Evolutionary conservation across 2,797 vertebrate species (phyloP).

Genomic region (Xenentodon cancila): DNA sequence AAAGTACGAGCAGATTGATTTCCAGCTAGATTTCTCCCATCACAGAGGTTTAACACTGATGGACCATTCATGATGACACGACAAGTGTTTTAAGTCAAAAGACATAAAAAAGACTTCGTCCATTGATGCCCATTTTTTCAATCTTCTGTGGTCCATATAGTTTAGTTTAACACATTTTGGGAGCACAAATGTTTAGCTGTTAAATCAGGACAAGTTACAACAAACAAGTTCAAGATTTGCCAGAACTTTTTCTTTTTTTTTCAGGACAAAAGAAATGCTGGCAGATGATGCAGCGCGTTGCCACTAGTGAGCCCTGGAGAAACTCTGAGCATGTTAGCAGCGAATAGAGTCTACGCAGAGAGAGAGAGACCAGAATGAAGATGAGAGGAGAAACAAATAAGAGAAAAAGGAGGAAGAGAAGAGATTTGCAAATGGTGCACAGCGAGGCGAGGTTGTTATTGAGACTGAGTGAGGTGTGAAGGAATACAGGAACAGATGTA

Average conservation of each 20-base stretch:
- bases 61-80: too few species aligned
- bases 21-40: too few species aligned
- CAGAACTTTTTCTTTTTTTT: neutral
- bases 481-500: conserved; percentile 55
- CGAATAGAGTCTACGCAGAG: conserved; percentile 51
- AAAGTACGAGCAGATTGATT: too few species aligned
- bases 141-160: too few species aligned
- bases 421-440: conserved; percentile 45
- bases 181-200: neutral
- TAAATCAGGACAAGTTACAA: neutral
- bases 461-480: conserved; percentile 61
- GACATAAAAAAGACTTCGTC: too few species aligned
- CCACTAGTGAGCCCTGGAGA: conserved; percentile 61
- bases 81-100: too few species aligned
- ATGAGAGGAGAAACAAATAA: conserved; percentile 27
- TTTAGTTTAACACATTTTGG: too few species aligned
- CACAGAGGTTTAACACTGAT: too few species aligned
- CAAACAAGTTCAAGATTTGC: neutral
- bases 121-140: too few species aligned
- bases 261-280: neutral
- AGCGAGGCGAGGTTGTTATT: conserved; percentile 52
- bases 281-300: conserved; percentile 58
- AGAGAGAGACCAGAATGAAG: conserved; percentile 24
- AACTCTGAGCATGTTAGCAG: conserved; percentile 59
- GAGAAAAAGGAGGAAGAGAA: conserved; percentile 5